These are phyloP conservation scores for Scortum barcoo DNA, from an alignment of 2,113 vertebrate species.

Conservation along the genomic window DNA sequence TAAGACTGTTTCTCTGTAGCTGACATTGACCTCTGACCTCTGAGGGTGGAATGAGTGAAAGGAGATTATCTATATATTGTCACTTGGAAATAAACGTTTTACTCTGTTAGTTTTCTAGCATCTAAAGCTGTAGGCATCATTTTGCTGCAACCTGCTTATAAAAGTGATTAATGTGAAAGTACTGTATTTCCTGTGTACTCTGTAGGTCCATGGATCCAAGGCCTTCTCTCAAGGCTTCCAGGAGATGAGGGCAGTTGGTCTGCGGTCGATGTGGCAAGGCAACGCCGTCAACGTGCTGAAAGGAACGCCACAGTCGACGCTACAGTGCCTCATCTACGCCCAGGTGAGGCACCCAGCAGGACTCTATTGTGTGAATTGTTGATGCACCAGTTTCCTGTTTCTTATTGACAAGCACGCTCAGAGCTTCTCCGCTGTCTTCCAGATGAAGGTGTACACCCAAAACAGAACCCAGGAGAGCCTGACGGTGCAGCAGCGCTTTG, in stretches of 20 bases:
- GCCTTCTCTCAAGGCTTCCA: slow-evolving; percentile 75
- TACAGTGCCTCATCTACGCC: slow-evolving; percentile 84
- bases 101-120: background rate
- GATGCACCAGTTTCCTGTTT: background rate
- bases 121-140: background rate
- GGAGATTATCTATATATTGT: background rate
- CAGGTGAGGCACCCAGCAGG: slow-evolving; percentile 66
- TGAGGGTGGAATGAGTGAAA: too few relatives aligned
- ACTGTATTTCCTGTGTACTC: slow-evolving; percentile 1
- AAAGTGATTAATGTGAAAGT: background rate
- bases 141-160: background rate
- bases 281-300: slow-evolving; percentile 83
- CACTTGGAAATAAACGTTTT: too few relatives aligned
- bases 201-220: slow-evolving; percentile 81
- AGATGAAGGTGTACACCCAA: slow-evolving; percentile 80
- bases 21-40: background rate
- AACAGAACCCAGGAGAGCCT: slow-evolving; percentile 67
- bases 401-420: background rate
- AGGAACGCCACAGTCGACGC: slow-evolving; percentile 83
- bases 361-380: background rate
- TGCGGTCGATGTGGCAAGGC: slow-evolving; percentile 85
- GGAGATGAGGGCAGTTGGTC: slow-evolving; percentile 72
- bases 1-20: background rate
- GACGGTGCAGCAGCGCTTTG: slow-evolving; percentile 82
- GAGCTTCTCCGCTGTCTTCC: slow-evolving; percentile 7